phyloP scores from a whole-genome alignment of 2,797 vertebrate genomes.

The Eulemur albifrons region DNA sequence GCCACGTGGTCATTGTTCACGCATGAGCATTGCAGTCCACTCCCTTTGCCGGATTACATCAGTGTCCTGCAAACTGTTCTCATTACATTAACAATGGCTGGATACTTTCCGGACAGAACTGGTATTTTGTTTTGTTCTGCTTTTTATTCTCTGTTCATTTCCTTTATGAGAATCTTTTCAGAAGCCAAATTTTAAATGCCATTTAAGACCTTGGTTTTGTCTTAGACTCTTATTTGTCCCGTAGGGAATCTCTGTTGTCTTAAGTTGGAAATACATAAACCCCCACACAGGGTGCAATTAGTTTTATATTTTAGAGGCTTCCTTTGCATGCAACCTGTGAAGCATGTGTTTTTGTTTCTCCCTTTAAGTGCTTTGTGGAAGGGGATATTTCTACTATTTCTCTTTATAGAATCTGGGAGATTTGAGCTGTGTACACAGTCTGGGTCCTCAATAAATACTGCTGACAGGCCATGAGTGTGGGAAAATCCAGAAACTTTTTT shows the following conservation, averaged over 20 bases:
- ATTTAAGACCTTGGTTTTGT: background rate
- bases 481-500: background rate
- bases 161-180: background rate
- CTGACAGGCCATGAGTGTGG: background rate
- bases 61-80: too few relatives aligned
- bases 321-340: background rate
- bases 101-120: too few relatives aligned
- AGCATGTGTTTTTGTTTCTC: background rate
- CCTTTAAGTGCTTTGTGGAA: background rate
- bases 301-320: background rate
- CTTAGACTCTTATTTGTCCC: background rate
- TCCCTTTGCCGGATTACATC: too few relatives aligned
- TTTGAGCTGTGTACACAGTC: background rate
- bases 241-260: background rate
- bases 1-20: too few relatives aligned
- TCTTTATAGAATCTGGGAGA: background rate
- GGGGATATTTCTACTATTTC: background rate
- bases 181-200: background rate
- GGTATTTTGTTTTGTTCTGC: background rate
- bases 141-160: background rate
- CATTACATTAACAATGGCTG: too few relatives aligned
- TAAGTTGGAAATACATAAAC: background rate
- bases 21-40: too few relatives aligned
- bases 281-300: background rate
- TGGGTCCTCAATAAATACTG: background rate